phyloP scores from a whole-genome alignment of 2,113 vertebrate species.

The Engraulis encrasicolus region DNA sequence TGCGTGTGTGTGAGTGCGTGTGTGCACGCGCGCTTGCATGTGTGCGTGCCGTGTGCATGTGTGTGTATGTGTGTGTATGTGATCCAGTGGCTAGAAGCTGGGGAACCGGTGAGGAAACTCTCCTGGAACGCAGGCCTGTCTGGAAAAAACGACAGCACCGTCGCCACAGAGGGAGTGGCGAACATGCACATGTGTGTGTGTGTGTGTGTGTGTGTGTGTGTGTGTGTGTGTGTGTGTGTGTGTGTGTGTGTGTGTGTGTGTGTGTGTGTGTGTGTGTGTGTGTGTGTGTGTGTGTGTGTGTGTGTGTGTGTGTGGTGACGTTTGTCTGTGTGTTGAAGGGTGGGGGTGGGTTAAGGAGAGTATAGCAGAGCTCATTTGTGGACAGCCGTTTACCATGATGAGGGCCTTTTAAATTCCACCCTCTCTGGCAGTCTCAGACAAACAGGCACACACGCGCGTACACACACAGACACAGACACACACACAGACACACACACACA shows the following conservation, averaged over 20 bases:
- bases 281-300: not conserved
- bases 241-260: not conserved
- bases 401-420: not conserved
- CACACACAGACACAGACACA: constrained; percentile 23
- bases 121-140: not conserved
- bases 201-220: not conserved
- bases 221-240: too few relatives aligned
- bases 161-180: not conserved
- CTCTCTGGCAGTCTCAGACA: not conserved
- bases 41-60: too few relatives aligned
- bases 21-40: too few relatives aligned
- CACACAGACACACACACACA: not conserved
- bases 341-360: not conserved
- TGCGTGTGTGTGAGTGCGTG: not conserved
- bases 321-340: not conserved
- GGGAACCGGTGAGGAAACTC: not conserved
- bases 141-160: not conserved
- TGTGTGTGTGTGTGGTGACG: not conserved
- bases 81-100: not conserved
- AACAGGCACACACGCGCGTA: constrained; percentile 52
- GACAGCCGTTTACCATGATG: not conserved
- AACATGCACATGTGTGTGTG: not conserved
- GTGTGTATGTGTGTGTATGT: constrained; percentile 28
- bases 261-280: not conserved
- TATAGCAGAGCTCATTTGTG: not conserved